Evolutionary conservation across 2,797 vertebrate genomes (phyloP).

Genomic region (Galagoides demidoff): DNA sequence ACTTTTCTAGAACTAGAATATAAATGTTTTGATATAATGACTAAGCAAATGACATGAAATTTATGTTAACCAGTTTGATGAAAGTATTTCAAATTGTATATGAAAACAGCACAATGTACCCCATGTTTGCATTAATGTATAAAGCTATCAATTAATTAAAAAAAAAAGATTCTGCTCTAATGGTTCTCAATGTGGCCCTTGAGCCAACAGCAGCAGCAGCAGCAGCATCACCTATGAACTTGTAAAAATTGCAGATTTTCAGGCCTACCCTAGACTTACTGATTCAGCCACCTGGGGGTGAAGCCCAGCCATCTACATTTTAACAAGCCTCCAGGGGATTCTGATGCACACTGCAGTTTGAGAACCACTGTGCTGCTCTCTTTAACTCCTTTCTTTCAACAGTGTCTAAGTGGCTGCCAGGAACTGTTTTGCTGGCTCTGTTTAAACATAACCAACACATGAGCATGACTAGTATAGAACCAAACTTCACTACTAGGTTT

Average conservation of each 20-base stretch:
- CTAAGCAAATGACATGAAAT: too few species aligned
- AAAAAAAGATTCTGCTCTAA: not conserved
- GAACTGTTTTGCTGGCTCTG: conserved; percentile 45
- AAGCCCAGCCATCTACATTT: not conserved
- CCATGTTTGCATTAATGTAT: too few species aligned
- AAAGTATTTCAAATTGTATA: too few species aligned
- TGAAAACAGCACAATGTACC: too few species aligned
- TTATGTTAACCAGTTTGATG: too few species aligned
- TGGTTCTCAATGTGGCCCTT: not conserved
- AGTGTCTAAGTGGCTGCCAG: not conserved
- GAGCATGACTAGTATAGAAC: conserved; percentile 29
- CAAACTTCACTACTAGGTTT: conserved; percentile 31
- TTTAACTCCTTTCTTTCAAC: conserved; percentile 3
- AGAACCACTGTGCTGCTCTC: not conserved
- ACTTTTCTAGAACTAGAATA: too few species aligned
- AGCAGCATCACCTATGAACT: not conserved
- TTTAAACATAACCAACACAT: conserved; percentile 52
- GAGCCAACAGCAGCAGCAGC: not conserved
- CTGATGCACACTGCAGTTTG: not conserved
- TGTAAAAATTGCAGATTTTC: conserved; percentile 33
- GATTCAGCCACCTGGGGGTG: not conserved
- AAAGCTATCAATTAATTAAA: too few species aligned
- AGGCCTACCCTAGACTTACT: not conserved
- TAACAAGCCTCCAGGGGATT: not conserved
- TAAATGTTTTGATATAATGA: too few species aligned